Percentiles rank a stretch among this genome's conserved stretches.
phyloP scores from a whole-genome alignment of 2,797 vertebrate species.

The Leptatherina wallacei region DNA sequence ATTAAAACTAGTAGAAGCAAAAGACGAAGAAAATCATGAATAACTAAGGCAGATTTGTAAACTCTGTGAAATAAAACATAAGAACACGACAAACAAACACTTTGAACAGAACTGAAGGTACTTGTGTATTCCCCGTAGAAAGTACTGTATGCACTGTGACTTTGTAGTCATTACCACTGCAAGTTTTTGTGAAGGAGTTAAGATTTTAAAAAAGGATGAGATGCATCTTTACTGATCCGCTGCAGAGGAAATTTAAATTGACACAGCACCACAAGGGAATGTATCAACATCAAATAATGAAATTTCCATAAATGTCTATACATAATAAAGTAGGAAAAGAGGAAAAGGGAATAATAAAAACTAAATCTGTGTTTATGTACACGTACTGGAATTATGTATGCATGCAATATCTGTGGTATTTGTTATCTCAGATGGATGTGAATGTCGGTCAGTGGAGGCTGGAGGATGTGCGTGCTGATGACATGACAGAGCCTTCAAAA shows the following conservation, averaged over 20 bases:
- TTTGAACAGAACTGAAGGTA: background rate
- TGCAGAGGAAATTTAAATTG: slow-evolving; percentile 2
- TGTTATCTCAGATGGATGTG: background rate
- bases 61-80: background rate
- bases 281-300: slow-evolving; percentile 3
- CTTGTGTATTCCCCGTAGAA: background rate
- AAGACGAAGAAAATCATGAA: background rate
- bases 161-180: background rate
- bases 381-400: background rate
- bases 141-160: background rate
- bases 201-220: background rate
- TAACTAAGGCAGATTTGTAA: background rate
- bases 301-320: slow-evolving; percentile 12
- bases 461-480: background rate
- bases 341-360: background rate
- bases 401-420: background rate
- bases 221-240: background rate
- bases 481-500: slow-evolving; percentile 1
- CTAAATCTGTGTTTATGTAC: slow-evolving; percentile 6
- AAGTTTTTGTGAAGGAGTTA: background rate
- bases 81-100: background rate
- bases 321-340: slow-evolving; percentile 1
- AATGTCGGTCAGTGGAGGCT: background rate
- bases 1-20: background rate
- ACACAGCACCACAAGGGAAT: background rate